Evolutionary conservation across 2,888 invertebrate species (phyloP).

Genomic region (Troglohyphantes excavatus): DNA sequence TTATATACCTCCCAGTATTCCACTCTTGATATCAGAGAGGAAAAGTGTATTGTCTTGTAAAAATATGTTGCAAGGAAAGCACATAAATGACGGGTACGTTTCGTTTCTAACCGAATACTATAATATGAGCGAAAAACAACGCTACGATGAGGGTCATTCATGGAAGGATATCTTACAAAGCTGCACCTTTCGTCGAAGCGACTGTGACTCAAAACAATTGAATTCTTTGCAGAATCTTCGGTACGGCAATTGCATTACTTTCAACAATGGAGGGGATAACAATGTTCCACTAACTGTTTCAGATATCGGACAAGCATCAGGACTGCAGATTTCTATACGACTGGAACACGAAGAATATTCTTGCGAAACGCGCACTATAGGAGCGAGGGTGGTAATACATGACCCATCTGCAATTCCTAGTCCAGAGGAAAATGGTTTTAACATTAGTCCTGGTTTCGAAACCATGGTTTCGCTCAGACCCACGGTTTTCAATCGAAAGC

Average conservation of each 20-base stretch:
- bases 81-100: not conserved
- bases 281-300: not conserved
- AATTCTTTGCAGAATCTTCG: slow-evolving; percentile 21
- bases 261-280: not conserved
- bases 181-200: not conserved
- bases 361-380: not conserved
- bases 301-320: not conserved
- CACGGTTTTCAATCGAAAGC: not conserved
- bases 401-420: slow-evolving; percentile 3
- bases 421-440: slow-evolving; percentile 20
- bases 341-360: not conserved
- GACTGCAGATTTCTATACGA: not conserved
- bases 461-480: not conserved
- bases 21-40: too few relatives aligned
- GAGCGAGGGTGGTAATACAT: slow-evolving; percentile 35
- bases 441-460: slow-evolving; percentile 31
- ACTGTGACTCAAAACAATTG: not conserved
- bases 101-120: not conserved
- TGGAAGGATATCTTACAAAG: not conserved
- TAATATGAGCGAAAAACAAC: not conserved
- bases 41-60: too few relatives aligned
- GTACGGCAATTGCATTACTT: slow-evolving; percentile 54
- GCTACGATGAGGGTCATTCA: not conserved
- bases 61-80: too few relatives aligned
- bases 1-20: too few relatives aligned